Conservation (phyloP, 2,113 vertebrate genomes). For the Sphaerodactylus townsendi region DNA sequence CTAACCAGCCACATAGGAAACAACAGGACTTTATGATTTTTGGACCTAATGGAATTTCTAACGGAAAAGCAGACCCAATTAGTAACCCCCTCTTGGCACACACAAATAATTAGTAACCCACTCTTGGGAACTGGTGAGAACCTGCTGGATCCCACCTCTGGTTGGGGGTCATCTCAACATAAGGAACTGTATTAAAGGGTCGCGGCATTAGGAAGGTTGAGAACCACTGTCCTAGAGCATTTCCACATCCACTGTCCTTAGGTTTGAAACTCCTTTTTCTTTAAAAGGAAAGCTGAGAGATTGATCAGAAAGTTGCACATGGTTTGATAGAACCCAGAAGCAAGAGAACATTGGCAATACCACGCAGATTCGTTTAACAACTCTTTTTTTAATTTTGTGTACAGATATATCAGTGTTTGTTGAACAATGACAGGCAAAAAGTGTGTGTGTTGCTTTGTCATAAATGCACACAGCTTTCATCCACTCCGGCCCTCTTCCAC, state of each 20-base stretch:
- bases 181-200: no score
- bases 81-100: no score
- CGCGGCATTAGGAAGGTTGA: no score
- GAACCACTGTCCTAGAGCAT: no score
- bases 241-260: background rate
- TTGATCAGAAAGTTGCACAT: background rate
- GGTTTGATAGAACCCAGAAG: background rate
- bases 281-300: background rate
- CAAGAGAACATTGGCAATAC: background rate
- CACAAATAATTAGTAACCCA: no score
- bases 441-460: background rate
- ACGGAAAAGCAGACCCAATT: no score
- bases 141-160: no score
- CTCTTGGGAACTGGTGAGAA: no score
- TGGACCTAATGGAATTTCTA: no score
- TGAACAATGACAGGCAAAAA: background rate
- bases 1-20: no score
- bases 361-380: background rate
- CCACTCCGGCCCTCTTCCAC: background rate
- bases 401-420: background rate
- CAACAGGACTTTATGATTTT: no score
- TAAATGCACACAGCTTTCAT: background rate
- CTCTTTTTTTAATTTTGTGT: background rate
- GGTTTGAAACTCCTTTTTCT: background rate
- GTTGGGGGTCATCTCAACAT: no score